phyloP scores from a whole-genome alignment of 2,113 vertebrate genomes.

The Nyctereutes procyonoides region DNA sequence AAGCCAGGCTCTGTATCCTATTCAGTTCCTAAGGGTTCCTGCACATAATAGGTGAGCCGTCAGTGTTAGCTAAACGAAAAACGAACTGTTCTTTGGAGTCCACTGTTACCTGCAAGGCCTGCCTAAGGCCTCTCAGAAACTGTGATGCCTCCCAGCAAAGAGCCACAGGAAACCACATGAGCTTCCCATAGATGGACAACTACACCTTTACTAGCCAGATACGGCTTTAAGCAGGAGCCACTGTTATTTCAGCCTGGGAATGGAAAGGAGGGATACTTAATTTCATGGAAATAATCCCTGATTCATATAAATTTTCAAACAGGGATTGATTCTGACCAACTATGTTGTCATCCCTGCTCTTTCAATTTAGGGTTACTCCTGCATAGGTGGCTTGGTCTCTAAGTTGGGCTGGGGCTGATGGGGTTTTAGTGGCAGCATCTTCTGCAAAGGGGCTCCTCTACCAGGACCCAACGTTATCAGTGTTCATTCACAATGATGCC shows the following conservation, averaged over 20 bases:
- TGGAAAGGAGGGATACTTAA: neutral
- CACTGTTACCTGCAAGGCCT: neutral
- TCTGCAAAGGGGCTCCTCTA: neutral
- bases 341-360: neutral
- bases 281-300: neutral
- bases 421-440: neutral
- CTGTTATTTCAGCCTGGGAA: neutral
- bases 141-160: neutral
- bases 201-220: neutral
- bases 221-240: neutral
- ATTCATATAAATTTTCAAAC: slow-evolving; percentile 12
- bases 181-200: neutral
- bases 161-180: neutral
- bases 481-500: neutral
- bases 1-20: neutral
- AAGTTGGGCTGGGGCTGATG: neutral
- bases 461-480: neutral
- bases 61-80: neutral
- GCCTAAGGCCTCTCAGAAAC: neutral
- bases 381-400: neutral
- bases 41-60: neutral
- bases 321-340: neutral
- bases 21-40: neutral
- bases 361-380: neutral
- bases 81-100: neutral